These are phyloP conservation scores for Hirtodrosophila confusa DNA, from an alignment of 2,888 invertebrate genomes.

Conservation along the genomic window DNA sequence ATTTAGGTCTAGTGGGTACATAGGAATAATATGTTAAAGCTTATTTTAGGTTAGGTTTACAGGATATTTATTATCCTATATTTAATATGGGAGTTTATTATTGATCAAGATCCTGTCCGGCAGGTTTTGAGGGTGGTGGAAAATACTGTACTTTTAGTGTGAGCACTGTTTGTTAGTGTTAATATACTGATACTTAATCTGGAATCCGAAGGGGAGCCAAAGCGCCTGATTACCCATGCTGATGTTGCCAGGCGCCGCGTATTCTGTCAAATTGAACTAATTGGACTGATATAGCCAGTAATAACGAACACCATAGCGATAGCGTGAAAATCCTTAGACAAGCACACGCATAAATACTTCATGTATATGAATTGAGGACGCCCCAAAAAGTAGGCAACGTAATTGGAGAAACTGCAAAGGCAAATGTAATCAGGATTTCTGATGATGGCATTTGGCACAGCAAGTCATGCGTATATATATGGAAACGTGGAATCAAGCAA, in stretches of 20 bases:
- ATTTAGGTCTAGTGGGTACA: too few species aligned
- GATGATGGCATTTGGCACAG: constrained; percentile 50
- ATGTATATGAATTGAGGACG: background rate
- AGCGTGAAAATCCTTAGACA: constrained; percentile 8
- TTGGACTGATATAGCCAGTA: constrained; percentile 39
- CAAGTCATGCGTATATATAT: constrained; percentile 46
- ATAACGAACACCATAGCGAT: constrained; percentile 35
- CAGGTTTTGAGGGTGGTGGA: too few species aligned
- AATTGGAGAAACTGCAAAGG: constrained; percentile 52
- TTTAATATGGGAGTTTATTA: too few species aligned
- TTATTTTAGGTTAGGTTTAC: too few species aligned
- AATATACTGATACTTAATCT: constrained; percentile 1
- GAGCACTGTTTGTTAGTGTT: too few species aligned
- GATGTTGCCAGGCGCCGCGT: constrained; percentile 35
- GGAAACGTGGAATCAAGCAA: background rate
- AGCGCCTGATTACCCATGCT: constrained; percentile 10
- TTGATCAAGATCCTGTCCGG: too few species aligned
- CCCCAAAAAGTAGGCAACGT: constrained; percentile 37
- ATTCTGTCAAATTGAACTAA: constrained; percentile 49
- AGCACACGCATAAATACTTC: background rate
- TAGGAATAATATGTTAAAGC: too few species aligned
- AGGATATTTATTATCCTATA: too few species aligned
- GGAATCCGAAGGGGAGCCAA: background rate
- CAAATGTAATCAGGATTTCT: constrained; percentile 57
- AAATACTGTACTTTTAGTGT: too few species aligned